phyloP scores from a whole-genome alignment of 2,888 invertebrate genomes.

The Platycheirus rosarum region DNA sequence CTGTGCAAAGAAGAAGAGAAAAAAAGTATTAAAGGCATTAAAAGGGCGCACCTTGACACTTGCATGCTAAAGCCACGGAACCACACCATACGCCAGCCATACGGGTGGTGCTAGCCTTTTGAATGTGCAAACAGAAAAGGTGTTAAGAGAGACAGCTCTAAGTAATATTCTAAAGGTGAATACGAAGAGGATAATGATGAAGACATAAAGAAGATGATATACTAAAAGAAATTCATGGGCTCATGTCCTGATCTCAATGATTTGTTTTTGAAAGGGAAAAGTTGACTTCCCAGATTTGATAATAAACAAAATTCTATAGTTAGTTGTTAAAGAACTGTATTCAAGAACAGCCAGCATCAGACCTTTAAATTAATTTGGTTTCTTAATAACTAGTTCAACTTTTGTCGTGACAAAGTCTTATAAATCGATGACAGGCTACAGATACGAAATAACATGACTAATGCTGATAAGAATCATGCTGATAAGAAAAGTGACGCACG shows the following conservation, averaged over 20 bases:
- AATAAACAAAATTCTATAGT: no score
- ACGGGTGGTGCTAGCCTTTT: slow-evolving; percentile 29
- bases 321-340: no score
- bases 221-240: no score
- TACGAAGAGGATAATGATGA: slow-evolving; percentile 12
- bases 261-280: neutral
- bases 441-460: no score
- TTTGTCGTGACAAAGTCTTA: no score
- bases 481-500: no score
- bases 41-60: slow-evolving; percentile 69
- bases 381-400: no score
- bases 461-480: no score
- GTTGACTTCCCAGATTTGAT: no score
- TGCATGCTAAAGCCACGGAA: slow-evolving; percentile 44
- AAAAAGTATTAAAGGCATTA: slow-evolving; percentile 3
- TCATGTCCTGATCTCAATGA: neutral
- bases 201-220: neutral
- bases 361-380: no score
- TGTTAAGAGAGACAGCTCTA: slow-evolving; percentile 34
- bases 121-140: slow-evolving; percentile 28
- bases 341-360: no score
- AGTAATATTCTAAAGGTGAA: slow-evolving; percentile 32
- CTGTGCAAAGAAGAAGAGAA: slow-evolving; percentile 9
- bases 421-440: no score
- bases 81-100: neutral